Percentiles rank a stretch among this genome's conserved stretches.
These are phyloP conservation scores for Clostera curtula DNA, from an alignment of 2,888 invertebrate genomes.

Conservation along the genomic window DNA sequence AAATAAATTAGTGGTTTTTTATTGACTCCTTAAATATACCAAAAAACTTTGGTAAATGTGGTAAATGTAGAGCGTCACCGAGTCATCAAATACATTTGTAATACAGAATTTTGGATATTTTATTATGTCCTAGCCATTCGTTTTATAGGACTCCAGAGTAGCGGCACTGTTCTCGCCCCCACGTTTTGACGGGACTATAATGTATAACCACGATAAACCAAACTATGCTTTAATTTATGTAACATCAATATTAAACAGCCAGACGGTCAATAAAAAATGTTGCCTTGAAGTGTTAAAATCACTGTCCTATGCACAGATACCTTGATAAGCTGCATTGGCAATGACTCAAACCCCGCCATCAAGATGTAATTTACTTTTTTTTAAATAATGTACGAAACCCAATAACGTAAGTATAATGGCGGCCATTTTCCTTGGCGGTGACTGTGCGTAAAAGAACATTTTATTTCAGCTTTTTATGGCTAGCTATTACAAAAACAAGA, in stretches of 20 bases:
- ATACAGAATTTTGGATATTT: no score
- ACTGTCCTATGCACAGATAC: constrained; percentile 4
- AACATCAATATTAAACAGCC: background rate
- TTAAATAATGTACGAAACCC: background rate
- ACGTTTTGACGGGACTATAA: constrained; percentile 16
- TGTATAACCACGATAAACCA: constrained; percentile 7
- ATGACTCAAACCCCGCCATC: background rate
- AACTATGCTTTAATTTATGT: no score
- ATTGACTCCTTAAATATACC: no score
- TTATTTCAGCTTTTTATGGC: constrained; percentile 12
- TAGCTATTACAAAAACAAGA: constrained; percentile 11
- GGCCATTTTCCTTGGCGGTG: constrained; percentile 4
- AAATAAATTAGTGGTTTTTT: no score
- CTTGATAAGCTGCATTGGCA: background rate
- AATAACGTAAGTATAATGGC: constrained; percentile 4
- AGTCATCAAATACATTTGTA: no score
- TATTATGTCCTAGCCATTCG: no score
- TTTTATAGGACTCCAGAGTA: constrained; percentile 1
- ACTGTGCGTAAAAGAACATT: constrained; percentile 11
- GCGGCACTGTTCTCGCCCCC: constrained; percentile 18
- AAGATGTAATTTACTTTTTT: background rate
- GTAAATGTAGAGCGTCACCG: no score
- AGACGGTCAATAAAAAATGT: constrained; percentile 2
- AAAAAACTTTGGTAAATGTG: no score
- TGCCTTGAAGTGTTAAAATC: constrained; percentile 3